Evolutionary conservation across 2,797 vertebrate genomes (phyloP), one percentile per base, ranked within the genome.

Genomic region (Poecilia wingei): DNA sequence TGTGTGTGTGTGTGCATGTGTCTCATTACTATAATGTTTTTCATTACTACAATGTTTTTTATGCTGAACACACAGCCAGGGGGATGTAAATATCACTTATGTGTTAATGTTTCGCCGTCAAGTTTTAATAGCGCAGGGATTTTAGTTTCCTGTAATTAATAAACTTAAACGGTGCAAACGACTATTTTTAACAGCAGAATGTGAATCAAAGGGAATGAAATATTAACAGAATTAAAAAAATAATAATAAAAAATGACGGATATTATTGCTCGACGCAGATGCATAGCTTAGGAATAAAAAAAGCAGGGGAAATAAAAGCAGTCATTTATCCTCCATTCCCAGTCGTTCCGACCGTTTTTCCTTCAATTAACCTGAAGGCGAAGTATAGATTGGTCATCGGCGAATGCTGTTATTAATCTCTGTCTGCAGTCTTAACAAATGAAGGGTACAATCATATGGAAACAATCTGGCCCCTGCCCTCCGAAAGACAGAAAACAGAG

Each of bases 361-460:
- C 55, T 82, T 84, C 69, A 74, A 89, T 84, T 85, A 87, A 91
- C 84, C 82, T 74, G n/a, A 36, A 80, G 78, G 46, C 51, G 41
- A 84, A 80, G 78, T 86, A 82, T 86, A 83, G 88, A 93, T 91
- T 72, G 75, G 86, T 91, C 92, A 91, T 93, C 88, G 89, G 91
- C 91, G 90, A 90, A 90, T 43, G 75, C 81, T 36, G 83, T 85
- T 93, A 95, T 95, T 94, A 94, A 95, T 95, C 93, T 93, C 82
- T 90, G 93, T 94, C 92, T 90, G 82, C 59, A 84, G 83, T 93
- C 88, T 92, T 90, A 94, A 92, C 92, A 92, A 95, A 95, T 93
- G 93, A 94, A 94, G 82, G 85, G 87, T 90, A 86, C 91, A 93
- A 95, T 96, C 95, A 96, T 95, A 95, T 95, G 94, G 94, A 95